phyloP scores from a whole-genome alignment of 2,888 invertebrate genomes.

The Eumacrocentrus americanus region DNA sequence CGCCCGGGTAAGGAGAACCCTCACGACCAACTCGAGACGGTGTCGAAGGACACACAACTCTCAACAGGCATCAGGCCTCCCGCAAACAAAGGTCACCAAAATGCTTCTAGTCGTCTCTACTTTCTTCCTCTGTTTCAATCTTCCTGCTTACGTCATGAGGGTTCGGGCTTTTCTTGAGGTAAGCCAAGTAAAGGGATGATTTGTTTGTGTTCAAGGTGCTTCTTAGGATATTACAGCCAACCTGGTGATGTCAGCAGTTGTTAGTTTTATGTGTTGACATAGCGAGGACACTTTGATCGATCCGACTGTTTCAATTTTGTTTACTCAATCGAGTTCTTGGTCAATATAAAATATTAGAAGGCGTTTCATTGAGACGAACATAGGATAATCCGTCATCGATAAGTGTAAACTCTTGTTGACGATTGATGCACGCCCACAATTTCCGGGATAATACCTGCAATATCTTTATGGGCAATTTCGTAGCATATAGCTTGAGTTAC shows the following conservation, averaged over 20 bases:
- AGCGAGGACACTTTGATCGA: no score
- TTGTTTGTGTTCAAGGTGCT: not conserved
- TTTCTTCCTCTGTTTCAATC: conserved; percentile 77
- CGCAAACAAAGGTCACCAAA: conserved; percentile 76
- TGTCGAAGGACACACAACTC: not conserved
- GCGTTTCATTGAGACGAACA: conserved; percentile 6
- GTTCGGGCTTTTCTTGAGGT: conserved; percentile 70
- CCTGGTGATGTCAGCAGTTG: no score
- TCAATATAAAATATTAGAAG: not conserved
- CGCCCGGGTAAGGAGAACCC: conserved; percentile 59
- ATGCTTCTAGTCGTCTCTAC: conserved; percentile 84
- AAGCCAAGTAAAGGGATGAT: conserved; percentile 40
- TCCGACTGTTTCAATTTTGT: not conserved
- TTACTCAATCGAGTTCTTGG: not conserved
- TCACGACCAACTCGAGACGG: conserved; percentile 35
- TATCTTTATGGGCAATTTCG: conserved; percentile 18
- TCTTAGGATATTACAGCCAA: no score
- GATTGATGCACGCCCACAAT: conserved; percentile 15
- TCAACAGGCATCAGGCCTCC: conserved; percentile 38
- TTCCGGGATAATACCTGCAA: conserved; percentile 13
- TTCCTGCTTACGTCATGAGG: conserved; percentile 77
- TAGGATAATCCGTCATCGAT: not conserved
- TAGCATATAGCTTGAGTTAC: conserved; percentile 16
- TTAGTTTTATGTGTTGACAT: no score
- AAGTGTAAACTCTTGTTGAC: conserved; percentile 1